These are phyloP conservation scores for Ranitomeya variabilis DNA, from an alignment of 2,113 vertebrate species.

Conservation along the genomic window DNA sequence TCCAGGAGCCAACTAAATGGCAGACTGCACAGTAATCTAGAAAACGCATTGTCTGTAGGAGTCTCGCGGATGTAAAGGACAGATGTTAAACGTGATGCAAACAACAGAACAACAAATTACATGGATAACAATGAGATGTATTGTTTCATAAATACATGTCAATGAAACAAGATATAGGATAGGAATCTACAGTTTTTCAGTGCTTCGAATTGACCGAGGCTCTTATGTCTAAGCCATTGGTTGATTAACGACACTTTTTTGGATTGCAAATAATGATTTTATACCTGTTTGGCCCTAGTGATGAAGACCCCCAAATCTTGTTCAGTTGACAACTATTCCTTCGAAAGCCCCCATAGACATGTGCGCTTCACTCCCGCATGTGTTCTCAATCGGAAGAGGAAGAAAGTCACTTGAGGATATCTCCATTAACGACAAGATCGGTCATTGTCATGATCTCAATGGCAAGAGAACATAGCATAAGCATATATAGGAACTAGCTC, in stretches of 20 bases:
- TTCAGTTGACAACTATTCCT: no score
- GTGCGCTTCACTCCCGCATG: no score
- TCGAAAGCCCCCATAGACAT: no score
- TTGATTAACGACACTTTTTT: background rate
- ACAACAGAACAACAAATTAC: constrained; percentile 13
- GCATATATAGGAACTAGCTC: no score
- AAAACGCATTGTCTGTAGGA: constrained; percentile 13
- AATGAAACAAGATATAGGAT: constrained; percentile 4
- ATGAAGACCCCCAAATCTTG: background rate
- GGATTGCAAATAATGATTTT: background rate
- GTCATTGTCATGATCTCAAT: no score
- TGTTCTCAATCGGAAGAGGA: no score
- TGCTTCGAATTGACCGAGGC: background rate
- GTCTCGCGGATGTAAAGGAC: constrained; percentile 1
- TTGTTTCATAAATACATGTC: constrained; percentile 17
- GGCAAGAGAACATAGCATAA: no score
- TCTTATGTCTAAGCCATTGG: background rate
- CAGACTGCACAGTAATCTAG: constrained; percentile 29
- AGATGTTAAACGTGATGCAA: background rate
- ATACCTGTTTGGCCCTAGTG: background rate
- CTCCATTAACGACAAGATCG: no score
- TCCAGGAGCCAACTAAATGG: constrained; percentile 7
- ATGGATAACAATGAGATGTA: constrained; percentile 1
- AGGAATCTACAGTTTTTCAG: background rate
- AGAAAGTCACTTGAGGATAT: no score